A percentile compares a stretch with the other conserved stretches of the same genome.
These are phyloP conservation scores for Paralichthys olivaceus DNA, from an alignment of 2,113 vertebrate species.

Conservation along the genomic window DNA sequence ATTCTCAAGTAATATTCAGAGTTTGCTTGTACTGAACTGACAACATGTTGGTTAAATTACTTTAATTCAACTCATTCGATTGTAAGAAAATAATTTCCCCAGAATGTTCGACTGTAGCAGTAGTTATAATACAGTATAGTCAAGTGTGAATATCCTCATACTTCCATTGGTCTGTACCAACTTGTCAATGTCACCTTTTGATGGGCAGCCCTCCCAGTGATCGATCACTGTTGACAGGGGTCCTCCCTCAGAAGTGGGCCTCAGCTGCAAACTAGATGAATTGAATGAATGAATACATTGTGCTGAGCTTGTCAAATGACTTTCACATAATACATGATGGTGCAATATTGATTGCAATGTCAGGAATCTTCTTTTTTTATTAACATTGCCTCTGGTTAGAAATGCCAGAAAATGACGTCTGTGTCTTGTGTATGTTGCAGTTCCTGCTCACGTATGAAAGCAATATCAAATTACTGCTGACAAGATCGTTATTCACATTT, in stretches of 20 bases:
- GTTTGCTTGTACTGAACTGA: neutral
- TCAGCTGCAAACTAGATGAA: neutral
- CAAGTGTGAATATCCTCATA: neutral
- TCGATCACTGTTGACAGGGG: slow-evolving; percentile 37
- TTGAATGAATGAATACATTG: slow-evolving; percentile 23
- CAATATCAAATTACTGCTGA: neutral
- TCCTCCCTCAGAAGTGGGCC: slow-evolving; percentile 12
- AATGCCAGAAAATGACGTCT: neutral
- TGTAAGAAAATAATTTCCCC: no score
- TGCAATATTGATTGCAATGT: slow-evolving; percentile 2
- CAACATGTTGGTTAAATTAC: neutral
- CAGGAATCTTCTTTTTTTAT: neutral
- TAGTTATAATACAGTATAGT: no score
- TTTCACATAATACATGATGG: neutral
- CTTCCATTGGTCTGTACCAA: slow-evolving; percentile 3
- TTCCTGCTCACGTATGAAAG: neutral
- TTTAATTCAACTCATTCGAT: neutral
- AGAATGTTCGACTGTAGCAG: neutral
- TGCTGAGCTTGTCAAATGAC: neutral
- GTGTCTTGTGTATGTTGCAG: no score
- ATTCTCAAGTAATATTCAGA: neutral
- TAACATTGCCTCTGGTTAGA: neutral
- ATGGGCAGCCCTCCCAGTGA: slow-evolving; percentile 32
- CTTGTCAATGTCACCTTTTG: slow-evolving; percentile 53
- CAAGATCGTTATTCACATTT: neutral